phyloP scores from a whole-genome alignment of 2,888 invertebrate species.

The Epicampocera succincta region DNA sequence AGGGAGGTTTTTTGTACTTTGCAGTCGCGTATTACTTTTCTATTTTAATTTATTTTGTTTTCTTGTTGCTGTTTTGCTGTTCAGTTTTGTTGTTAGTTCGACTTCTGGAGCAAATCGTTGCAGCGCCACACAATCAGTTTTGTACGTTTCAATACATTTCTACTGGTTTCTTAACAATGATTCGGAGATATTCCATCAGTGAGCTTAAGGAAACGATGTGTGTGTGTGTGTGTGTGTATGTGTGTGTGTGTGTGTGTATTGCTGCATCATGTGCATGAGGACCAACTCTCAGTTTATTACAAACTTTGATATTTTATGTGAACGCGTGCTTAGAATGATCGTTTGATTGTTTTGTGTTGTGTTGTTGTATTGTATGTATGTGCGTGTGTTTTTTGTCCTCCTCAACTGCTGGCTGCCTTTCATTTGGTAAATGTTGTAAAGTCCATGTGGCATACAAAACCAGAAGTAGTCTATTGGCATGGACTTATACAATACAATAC shows the following conservation, averaged over 20 bases:
- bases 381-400: too few relatives aligned
- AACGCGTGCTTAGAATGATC: constrained; percentile 74
- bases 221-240: constrained; percentile 27
- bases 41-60: constrained; percentile 64
- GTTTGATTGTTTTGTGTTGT: constrained; percentile 44
- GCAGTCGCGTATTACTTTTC: constrained; percentile 45
- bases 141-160: constrained; percentile 57
- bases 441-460: constrained; percentile 51
- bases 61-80: constrained; percentile 29
- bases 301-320: constrained; percentile 74
- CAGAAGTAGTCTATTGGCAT: constrained; percentile 28
- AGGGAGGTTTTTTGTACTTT: constrained; percentile 59
- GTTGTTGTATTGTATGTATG: neutral
- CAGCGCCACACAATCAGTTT: constrained; percentile 69
- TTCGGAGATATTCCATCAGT: constrained; percentile 58
- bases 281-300: constrained; percentile 70
- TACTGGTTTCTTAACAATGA: constrained; percentile 34
- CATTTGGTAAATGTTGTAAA: constrained; percentile 65
- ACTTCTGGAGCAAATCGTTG: constrained; percentile 61
- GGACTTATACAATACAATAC: constrained; percentile 53
- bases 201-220: constrained; percentile 34
- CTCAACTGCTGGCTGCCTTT: constrained; percentile 18
- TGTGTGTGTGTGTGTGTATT: constrained; percentile 42
- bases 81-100: constrained; percentile 46
- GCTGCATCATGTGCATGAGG: constrained; percentile 60